These are phyloP conservation scores for Yoshiicerus persimilis DNA, from an alignment of 1,140 invertebrate species.

Conservation along the genomic window DNA sequence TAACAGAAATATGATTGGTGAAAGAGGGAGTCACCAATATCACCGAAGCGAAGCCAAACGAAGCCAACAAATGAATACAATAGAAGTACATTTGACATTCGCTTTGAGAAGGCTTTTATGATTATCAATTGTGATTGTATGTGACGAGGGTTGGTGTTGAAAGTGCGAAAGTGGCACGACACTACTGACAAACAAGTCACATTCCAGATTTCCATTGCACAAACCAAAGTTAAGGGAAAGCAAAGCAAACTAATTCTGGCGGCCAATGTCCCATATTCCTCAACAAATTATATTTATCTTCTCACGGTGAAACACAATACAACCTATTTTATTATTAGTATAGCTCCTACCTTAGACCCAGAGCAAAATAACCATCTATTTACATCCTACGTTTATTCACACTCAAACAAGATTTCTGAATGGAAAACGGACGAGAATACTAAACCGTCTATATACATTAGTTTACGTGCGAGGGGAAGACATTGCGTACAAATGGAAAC, in stretches of 20 bases:
- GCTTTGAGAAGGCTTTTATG: background rate
- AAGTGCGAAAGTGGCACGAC: background rate
- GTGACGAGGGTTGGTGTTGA: background rate
- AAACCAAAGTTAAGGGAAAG: background rate
- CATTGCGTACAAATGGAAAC: too few species aligned
- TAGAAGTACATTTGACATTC: background rate
- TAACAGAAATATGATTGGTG: background rate
- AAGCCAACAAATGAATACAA: background rate
- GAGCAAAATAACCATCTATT: background rate
- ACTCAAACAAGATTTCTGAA: too few species aligned
- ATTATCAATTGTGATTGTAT: background rate
- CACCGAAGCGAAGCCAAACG: background rate
- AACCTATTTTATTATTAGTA: too few species aligned
- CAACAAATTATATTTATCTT: background rate
- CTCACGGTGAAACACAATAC: too few species aligned
- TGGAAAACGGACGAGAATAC: too few species aligned
- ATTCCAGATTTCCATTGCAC: too few species aligned
- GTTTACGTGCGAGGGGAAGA: too few species aligned
- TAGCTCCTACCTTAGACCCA: too few species aligned
- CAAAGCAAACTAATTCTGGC: background rate
- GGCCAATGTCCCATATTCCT: background rate
- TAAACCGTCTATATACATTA: too few species aligned
- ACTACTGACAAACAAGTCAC: background rate
- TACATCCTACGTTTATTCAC: too few species aligned
- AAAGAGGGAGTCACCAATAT: background rate